Base-by-base conservation (phyloP, 1,140 invertebrate genomes). In the Holcopasites calliopsidis region DNA sequence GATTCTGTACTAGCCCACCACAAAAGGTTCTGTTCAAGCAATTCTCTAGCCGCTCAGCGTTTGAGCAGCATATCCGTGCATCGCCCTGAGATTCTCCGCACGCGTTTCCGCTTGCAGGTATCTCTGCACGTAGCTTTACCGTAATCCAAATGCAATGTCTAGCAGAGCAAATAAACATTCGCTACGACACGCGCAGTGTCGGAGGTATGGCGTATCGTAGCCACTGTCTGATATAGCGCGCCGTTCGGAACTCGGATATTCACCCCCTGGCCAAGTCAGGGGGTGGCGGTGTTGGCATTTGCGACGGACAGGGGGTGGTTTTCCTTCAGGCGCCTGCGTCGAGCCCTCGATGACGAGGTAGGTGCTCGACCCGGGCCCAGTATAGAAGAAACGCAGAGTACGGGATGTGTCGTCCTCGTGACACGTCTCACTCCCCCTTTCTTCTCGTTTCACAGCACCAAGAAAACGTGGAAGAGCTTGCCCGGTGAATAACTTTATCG, bases 321-420 rank as follows among this genome's bases (percentile, higher is more conserved):
- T 60, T 74, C 77, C 76, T 74, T 33, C 33, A 64, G 71, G 90
- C 90, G 90, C 90, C 72, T 91, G 90, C 90, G 90, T 89, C 86
- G 86, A 90, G 86, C 87, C 86, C 88, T 77, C 89, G 86, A 89
- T 90, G 89, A 61, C 83, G 83, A 87, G 86, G 85, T 89, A 89
- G 89, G 88, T 89, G 87, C 86, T 88, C 89, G 87, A 91, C 89
- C 89, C 89, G 89, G 90, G 89, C 89, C 87, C 87, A 91, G 89
- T 90, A 80, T 75, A 84, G 86, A 87, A 85, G 83, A 86, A 87
- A 82, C 88, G 83, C 87, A 84, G 57, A 70, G 84, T 84, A 86
- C 77, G 72, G 71, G 74, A 77, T 74, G 57, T 83, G 73, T 40
- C 55, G 52, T 79, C 75, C 71, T 66, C 76, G 80, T 44, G 76